Percentiles rank a stretch among this genome's conserved stretches.
Evolutionary conservation across 2,888 invertebrate species (phyloP).

Genomic region (Miltochrista miniata): DNA sequence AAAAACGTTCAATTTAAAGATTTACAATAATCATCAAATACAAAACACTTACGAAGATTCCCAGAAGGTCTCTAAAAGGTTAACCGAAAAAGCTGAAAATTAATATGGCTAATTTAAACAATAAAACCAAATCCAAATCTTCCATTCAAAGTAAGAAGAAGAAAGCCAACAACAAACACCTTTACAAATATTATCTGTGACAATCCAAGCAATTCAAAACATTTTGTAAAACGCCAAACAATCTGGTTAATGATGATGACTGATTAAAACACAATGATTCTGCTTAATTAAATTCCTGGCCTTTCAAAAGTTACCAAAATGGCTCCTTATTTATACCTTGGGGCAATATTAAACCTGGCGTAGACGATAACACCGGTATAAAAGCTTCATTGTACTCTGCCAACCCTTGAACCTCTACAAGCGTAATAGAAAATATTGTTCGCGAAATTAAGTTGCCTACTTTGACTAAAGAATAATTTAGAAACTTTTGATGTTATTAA

Average conservation of each 20-base stretch:
- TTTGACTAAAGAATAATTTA: constrained; percentile 26
- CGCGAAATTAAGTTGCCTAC: constrained; percentile 41
- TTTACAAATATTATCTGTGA: neutral
- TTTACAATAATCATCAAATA: no score
- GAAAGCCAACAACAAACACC: no score
- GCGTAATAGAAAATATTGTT: constrained; percentile 46
- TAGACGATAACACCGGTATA: constrained; percentile 38
- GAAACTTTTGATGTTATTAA: constrained; percentile 30
- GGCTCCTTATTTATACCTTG: constrained; percentile 42
- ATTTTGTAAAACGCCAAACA: constrained; percentile 23
- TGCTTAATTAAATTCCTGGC: constrained; percentile 40
- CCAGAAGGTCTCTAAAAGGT: no score
- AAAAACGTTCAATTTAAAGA: no score
- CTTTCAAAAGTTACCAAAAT: constrained; percentile 42
- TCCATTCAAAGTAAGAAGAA: no score
- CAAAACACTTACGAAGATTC: no score
- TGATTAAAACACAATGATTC: constrained; percentile 43
- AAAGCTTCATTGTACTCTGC: constrained; percentile 33
- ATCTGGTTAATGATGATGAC: constrained; percentile 43
- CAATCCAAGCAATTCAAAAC: constrained; percentile 1
- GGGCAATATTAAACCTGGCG: constrained; percentile 33
- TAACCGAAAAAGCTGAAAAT: no score
- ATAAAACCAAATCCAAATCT: no score
- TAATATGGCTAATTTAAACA: no score
- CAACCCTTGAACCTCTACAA: constrained; percentile 36